Evolutionary conservation across 1,140 invertebrate species (phyloP).

Genomic region (Triops cancriformis): DNA sequence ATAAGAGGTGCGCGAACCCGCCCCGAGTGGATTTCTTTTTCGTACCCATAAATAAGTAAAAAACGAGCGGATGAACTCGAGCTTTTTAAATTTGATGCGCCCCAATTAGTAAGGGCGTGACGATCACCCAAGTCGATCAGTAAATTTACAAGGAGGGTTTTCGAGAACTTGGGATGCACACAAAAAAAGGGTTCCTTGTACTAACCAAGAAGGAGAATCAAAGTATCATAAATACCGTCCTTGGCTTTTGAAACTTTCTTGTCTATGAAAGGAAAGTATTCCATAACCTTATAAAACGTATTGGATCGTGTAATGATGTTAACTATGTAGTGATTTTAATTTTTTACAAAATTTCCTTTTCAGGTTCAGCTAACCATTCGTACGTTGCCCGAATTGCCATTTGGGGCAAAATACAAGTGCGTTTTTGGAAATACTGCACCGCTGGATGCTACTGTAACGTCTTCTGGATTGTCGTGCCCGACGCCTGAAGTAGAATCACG

Average conservation of each 20-base stretch:
- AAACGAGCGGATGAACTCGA: not conserved
- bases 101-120: slow-evolving; percentile 9
- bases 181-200: too few species aligned
- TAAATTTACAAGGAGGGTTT: not conserved
- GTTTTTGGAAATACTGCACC: slow-evolving; percentile 79
- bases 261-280: too few species aligned
- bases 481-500: slow-evolving; percentile 68
- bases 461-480: slow-evolving; percentile 69
- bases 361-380: slow-evolving; percentile 75
- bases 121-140: slow-evolving; percentile 4
- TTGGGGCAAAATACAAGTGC: slow-evolving; percentile 86
- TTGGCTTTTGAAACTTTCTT: too few species aligned
- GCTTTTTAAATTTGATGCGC: slow-evolving; percentile 2
- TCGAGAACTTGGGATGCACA: too few species aligned
- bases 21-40: not conserved
- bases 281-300: too few species aligned
- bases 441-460: slow-evolving; percentile 72
- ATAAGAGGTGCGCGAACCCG: not conserved
- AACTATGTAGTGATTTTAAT: not conserved
- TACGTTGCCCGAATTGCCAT: slow-evolving; percentile 76
- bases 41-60: not conserved
- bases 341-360: slow-evolving; percentile 22
- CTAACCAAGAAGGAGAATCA: too few species aligned
- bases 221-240: too few species aligned
- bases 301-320: too few species aligned